A percentile compares a stretch with the other conserved stretches of the same genome.
Conservation (phyloP, 2,113 vertebrate species). For the Pterophyllum scalare region DNA sequence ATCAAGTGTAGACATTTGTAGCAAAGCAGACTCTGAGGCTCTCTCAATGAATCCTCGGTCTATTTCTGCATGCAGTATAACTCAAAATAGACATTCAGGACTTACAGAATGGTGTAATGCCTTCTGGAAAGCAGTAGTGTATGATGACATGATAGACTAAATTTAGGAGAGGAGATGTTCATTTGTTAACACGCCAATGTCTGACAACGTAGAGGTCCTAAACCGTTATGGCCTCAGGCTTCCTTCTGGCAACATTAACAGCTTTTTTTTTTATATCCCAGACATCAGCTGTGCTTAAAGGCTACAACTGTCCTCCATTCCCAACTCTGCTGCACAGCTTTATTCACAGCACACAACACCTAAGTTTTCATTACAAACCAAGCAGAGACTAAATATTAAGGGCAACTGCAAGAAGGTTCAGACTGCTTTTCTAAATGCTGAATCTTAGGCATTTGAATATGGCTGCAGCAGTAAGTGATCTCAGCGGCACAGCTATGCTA, state of each 20-base stretch:
- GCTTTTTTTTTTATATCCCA: slow-evolving; percentile 65
- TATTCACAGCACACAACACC: neutral
- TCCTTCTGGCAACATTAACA: slow-evolving; percentile 62
- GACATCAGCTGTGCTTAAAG: slow-evolving; percentile 54
- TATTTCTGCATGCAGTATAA: slow-evolving; percentile 17
- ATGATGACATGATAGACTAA: slow-evolving; percentile 48
- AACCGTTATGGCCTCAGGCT: slow-evolving; percentile 55
- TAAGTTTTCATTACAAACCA: slow-evolving; percentile 12
- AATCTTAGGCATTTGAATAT: slow-evolving; percentile 55
- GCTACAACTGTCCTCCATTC: slow-evolving; percentile 47
- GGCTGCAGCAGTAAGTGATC: slow-evolving; percentile 71
- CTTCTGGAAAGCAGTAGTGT: slow-evolving; percentile 22
- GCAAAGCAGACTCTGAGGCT: neutral
- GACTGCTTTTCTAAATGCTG: slow-evolving; percentile 6
- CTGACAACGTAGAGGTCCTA: slow-evolving; percentile 55
- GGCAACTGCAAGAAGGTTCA: neutral
- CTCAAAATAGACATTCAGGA: slow-evolving; percentile 31
- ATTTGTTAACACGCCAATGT: slow-evolving; percentile 56
- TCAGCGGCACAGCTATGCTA: slow-evolving; percentile 72
- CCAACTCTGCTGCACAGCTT: neutral
- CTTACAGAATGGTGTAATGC: slow-evolving; percentile 35
- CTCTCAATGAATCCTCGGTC: neutral
- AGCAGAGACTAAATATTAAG: neutral
- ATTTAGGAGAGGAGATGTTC: slow-evolving; percentile 59
- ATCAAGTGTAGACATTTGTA: neutral